Conservation (phyloP, 2,888 invertebrate genomes). For the Limnephilus auricula region DNA sequence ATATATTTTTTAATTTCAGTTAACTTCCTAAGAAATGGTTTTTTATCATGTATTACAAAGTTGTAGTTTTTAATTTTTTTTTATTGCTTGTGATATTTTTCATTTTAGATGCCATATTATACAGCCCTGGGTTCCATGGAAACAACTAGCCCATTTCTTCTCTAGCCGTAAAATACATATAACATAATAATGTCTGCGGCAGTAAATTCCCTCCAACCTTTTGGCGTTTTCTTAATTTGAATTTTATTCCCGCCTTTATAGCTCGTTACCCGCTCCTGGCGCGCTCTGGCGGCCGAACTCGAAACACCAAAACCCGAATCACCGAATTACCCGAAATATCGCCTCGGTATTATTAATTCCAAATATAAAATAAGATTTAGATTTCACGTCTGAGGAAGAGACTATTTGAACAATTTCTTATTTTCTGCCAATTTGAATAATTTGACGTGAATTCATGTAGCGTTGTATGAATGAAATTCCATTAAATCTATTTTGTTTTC, state of each 20-base stretch:
- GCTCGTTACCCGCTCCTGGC: slow-evolving; percentile 61
- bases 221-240: slow-evolving; percentile 67
- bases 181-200: slow-evolving; percentile 65
- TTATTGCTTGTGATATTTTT: background rate
- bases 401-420: slow-evolving; percentile 56
- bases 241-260: slow-evolving; percentile 67
- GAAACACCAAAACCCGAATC: slow-evolving; percentile 26
- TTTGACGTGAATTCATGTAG: slow-evolving; percentile 27
- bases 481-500: slow-evolving; percentile 30
- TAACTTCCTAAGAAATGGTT: no score
- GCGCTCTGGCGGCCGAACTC: slow-evolving; percentile 52
- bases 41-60: no score
- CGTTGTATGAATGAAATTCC: slow-evolving; percentile 9
- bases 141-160: background rate
- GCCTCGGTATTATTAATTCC: slow-evolving; percentile 59
- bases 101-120: background rate
- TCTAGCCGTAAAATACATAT: slow-evolving; percentile 16
- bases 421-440: slow-evolving; percentile 33
- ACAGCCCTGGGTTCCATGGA: background rate
- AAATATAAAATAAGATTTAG: slow-evolving; percentile 62
- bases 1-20: no score
- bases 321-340: slow-evolving; percentile 46
- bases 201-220: slow-evolving; percentile 66
- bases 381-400: slow-evolving; percentile 54
- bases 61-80: no score